Evolutionary conservation across 53 echinoderm and acorn worm genomes (phyloP), one percentile per base, ranked within the genome.

Genomic region (Zoroaster sp.): DNA sequence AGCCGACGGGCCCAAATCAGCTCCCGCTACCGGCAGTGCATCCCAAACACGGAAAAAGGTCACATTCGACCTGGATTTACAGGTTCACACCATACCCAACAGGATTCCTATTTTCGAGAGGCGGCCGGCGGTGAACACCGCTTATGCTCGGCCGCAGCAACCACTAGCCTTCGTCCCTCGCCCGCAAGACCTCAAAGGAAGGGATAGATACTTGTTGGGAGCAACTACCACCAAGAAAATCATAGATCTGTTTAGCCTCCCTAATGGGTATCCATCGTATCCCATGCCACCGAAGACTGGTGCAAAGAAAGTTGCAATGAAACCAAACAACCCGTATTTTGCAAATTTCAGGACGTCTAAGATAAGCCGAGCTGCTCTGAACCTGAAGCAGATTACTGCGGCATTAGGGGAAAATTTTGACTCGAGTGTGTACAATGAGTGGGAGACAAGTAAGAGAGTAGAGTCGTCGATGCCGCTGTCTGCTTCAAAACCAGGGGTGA

Each of bases 361-460:
- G 49, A 93, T 95, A 89, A 95, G 93, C 59, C 91, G 93, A 66
- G 95, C 96, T 20, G 95, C 96, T n/a, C 87, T 92, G 65, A 95
- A 90, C 54, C 67, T 96, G 70, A 95, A 91, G 70, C 91, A 96
- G 32, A 93, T 96, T 37, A 96, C 96, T 3, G 93, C 87, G 0
- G 95, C 95, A 14, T 53, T 96, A 1, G 90, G 95, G 30, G 95
- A 96, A 14, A 83, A 93, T 39, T 80, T 89, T 39, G 88, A 94
- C 46, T 63, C 78, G 2, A 75, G 86, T 54, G 92, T 87, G 14
- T 80, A 88, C 81, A 92, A 92, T 63, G 91, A 93, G 32, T 89
- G 89, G 86, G 79, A 86, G 65, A 38, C 21, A 40, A 46, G 83
- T 40, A 77, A 53, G 37, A 14, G 54, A 42, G 35, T 66, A 44